These are phyloP conservation scores for Xenus cinereus DNA, from an alignment of 2,113 vertebrate species.

Conservation along the genomic window DNA sequence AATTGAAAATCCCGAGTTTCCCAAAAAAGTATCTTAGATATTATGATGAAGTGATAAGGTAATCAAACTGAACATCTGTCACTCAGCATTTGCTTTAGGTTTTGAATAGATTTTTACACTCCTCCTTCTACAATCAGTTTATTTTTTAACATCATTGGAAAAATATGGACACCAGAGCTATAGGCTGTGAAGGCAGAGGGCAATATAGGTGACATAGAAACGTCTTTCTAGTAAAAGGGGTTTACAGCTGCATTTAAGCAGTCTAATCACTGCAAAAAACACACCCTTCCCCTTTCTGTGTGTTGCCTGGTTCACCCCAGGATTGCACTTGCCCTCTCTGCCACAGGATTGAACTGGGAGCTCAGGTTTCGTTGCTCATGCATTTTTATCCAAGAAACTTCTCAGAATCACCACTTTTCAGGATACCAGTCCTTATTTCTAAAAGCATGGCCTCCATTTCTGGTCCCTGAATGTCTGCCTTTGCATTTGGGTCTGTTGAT, in stretches of 20 bases:
- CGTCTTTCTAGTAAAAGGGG: neutral
- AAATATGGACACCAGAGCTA: neutral
- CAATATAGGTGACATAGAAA: neutral
- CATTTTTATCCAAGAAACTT: neutral
- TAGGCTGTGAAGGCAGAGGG: fast-evolving
- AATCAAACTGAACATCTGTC: neutral
- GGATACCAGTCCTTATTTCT: fast-evolving
- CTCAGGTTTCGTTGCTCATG: neutral
- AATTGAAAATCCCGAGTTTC: neutral
- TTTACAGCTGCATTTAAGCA: neutral
- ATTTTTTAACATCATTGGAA: neutral
- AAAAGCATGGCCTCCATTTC: neutral
- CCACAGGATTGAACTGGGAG: neutral
- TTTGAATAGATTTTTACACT: neutral
- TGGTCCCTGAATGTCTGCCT: neutral
- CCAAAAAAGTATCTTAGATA: neutral
- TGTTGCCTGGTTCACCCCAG: neutral
- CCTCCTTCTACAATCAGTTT: neutral
- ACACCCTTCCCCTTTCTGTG: neutral
- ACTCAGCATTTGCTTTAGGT: neutral
- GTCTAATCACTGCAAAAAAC: neutral
- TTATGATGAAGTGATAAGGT: neutral
- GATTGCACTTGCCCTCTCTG: neutral
- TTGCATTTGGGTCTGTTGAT: neutral
- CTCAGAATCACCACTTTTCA: neutral